phyloP scores from a whole-genome alignment of 2,113 vertebrate species.

The Mobula hypostoma region DNA sequence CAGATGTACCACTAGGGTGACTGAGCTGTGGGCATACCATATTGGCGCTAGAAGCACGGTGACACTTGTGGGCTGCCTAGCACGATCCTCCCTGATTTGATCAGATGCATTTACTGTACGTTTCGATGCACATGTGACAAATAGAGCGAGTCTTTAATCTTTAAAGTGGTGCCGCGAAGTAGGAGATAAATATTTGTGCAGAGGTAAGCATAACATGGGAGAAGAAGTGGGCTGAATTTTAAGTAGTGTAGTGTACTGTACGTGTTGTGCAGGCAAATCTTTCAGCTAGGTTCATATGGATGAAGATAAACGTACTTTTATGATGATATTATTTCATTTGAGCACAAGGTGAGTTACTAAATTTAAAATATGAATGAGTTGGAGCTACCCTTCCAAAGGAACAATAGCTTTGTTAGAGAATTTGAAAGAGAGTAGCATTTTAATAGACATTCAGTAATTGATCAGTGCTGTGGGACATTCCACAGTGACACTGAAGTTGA shows the following conservation, averaged over 20 bases:
- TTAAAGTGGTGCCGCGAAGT: background rate
- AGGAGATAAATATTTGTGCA: background rate
- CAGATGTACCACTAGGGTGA: too few relatives aligned
- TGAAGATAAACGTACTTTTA: background rate
- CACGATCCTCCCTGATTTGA: too few relatives aligned
- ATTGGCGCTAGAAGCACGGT: too few relatives aligned
- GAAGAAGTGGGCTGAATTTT: background rate
- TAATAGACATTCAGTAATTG: background rate
- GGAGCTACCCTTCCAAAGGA: background rate
- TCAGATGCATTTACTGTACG: too few relatives aligned
- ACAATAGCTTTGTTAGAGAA: background rate
- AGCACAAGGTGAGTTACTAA: background rate
- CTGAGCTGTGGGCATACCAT: too few relatives aligned
- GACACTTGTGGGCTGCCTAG: too few relatives aligned
- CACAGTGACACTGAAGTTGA: background rate
- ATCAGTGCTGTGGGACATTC: background rate
- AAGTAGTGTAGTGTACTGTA: background rate
- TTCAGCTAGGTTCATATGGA: background rate
- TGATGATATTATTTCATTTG: background rate
- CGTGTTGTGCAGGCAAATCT: too few relatives aligned
- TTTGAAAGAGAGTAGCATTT: background rate
- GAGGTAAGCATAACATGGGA: background rate
- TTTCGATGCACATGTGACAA: too few relatives aligned
- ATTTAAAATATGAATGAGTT: background rate
- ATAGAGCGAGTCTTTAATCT: too few relatives aligned